A percentile compares a stretch with the other conserved stretches of the same genome.
These are phyloP conservation scores for Leptocoma aspasia DNA, from an alignment of 2,113 vertebrate species.

Conservation along the genomic window DNA sequence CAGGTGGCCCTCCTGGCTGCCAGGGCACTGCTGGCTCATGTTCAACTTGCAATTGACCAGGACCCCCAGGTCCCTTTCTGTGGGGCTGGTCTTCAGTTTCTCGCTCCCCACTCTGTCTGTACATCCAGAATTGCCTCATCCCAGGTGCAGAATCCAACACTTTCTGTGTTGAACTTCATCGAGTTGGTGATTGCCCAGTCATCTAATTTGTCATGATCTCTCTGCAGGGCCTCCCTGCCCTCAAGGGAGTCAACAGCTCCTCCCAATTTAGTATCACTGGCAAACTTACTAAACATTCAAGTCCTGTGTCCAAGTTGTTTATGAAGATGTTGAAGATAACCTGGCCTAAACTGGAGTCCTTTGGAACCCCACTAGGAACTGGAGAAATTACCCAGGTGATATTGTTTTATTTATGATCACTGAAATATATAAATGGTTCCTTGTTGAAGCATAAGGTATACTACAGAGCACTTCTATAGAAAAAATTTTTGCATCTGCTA, in stretches of 20 bases:
- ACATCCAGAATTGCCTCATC: background rate
- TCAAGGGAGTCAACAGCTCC: accelerated
- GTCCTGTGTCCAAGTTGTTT: background rate
- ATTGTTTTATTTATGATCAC: background rate
- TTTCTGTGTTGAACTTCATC: background rate
- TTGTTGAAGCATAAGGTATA: background rate
- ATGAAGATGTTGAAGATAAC: background rate
- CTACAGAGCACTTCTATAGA: background rate
- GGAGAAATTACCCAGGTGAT: background rate
- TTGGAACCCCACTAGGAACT: background rate
- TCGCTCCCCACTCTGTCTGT: accelerated
- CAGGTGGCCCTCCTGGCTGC: accelerated
- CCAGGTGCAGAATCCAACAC: background rate
- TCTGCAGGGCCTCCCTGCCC: background rate
- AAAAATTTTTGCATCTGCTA: background rate
- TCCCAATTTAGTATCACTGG: background rate
- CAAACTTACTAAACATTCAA: background rate
- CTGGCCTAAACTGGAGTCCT: background rate
- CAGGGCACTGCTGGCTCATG: background rate
- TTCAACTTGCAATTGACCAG: accelerated
- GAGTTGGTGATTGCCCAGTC: background rate
- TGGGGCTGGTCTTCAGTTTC: background rate
- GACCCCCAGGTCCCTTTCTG: accelerated
- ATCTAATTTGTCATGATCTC: background rate
- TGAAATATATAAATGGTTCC: background rate